These are phyloP conservation scores for Colossoma macropomum DNA, from an alignment of 2,113 vertebrate species.

Conservation along the genomic window DNA sequence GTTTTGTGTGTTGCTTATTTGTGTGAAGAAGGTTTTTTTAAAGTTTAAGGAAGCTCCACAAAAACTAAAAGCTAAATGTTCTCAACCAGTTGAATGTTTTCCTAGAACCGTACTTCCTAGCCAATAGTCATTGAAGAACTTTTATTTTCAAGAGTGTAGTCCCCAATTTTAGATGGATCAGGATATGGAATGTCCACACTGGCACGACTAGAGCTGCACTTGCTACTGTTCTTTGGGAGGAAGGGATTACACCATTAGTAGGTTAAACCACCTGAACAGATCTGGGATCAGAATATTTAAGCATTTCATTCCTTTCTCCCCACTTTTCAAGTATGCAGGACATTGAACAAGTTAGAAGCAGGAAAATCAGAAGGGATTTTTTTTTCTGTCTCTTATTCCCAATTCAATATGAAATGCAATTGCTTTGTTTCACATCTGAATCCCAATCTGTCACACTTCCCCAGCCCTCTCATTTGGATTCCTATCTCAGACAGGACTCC, in stretches of 20 bases:
- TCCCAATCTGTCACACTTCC: conserved; percentile 69
- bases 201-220: neutral
- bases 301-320: conserved; percentile 35
- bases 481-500: conserved; percentile 27
- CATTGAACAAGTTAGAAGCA: conserved; percentile 10
- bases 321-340: conserved; percentile 27
- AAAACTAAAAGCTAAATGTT: too few relatives aligned
- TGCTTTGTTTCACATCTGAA: conserved; percentile 77
- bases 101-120: neutral
- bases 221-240: neutral
- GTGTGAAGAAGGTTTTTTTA: too few relatives aligned
- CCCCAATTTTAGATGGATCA: neutral
- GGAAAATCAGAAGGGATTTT: conserved; percentile 51
- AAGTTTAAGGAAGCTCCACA: too few relatives aligned
- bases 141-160: neutral
- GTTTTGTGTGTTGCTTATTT: too few relatives aligned
- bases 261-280: conserved; percentile 29
- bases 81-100: too few relatives aligned
- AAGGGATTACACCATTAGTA: conserved; percentile 19
- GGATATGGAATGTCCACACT: neutral
- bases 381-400: conserved; percentile 78
- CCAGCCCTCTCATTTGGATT: conserved; percentile 19
- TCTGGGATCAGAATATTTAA: conserved; percentile 42
- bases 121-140: neutral
- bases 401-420: conserved; percentile 82